Evolutionary conservation across 2,113 vertebrate species (phyloP), one percentile per base, ranked within the genome.

Genomic region (Grallaria varia): DNA sequence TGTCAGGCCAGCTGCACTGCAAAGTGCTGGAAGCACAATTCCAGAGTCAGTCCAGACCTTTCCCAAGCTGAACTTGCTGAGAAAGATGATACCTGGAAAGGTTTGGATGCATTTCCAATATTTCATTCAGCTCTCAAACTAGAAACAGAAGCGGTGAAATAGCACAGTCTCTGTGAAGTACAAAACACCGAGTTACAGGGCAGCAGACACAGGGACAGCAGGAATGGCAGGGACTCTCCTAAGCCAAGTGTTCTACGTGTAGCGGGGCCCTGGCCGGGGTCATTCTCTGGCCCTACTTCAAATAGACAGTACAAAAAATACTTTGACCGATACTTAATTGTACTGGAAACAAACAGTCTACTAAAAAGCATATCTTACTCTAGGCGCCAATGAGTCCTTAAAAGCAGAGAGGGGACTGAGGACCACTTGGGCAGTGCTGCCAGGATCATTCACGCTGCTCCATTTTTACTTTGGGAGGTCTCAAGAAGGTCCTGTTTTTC

Each of bases 401-500:
- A 93, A 98, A 97, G 96, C 92, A 96, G 91, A 84, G 93, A 96
- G 94, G 86, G 87, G 93, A 52, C 58, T 79, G 87, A 66, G 85
- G 53, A 96, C 83, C 92, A 84, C 91, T 47, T 42, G 55, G 31
- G 93, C 92, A 94, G 81, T 89, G 96, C 56, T 86, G 74, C 49
- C 50, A 47, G 53, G 10, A 93, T 98, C 97, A 98, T 98, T 98
- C 98, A 40, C 98, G 98, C 97, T 99, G 99, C 89, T 99, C 99
- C 99, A 99, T 99, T 97, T 99, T 99, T 95, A 99, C 99, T 98
- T 99, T 99, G 1, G 99, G 99, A 55, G 99, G 99, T 97, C 99
- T 99, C 90, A 99, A 98, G 97, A 99, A 99, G 87, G 99, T 99
- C 80, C 99, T 98, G 87, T 99, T 98, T 96, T 99, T 99, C 98